A percentile compares a stretch with the other conserved stretches of the same genome.
phyloP scores from a whole-genome alignment of 2,888 invertebrate species.

The Synergus umbraculus region DNA sequence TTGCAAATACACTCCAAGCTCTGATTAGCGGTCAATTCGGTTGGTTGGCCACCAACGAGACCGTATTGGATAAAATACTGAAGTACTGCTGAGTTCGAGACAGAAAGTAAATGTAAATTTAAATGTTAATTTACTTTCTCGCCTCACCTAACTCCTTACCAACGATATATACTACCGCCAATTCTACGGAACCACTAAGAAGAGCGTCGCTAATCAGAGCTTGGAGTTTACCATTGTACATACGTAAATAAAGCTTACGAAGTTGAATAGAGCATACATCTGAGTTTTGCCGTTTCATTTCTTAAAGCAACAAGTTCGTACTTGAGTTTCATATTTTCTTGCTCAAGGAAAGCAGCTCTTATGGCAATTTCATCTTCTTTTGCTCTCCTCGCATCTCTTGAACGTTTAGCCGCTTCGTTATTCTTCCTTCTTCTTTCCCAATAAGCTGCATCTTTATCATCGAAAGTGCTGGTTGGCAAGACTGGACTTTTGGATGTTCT shows the following conservation, averaged over 20 bases:
- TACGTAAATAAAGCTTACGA: slow-evolving; percentile 43
- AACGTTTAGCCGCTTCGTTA: slow-evolving; percentile 96
- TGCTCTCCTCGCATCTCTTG: slow-evolving; percentile 91
- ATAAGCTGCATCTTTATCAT: slow-evolving; percentile 88
- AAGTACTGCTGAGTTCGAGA: too few relatives aligned
- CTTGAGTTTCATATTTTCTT: slow-evolving; percentile 89
- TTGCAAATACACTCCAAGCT: too few relatives aligned
- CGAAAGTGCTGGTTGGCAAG: slow-evolving; percentile 62
- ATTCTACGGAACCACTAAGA: too few relatives aligned
- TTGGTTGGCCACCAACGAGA: too few relatives aligned
- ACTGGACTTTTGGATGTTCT: slow-evolving; percentile 61
- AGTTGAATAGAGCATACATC: slow-evolving; percentile 78
- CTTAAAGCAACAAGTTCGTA: slow-evolving; percentile 83
- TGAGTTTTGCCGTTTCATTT: slow-evolving; percentile 81
- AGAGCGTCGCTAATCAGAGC: too few relatives aligned
- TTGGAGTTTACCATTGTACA: too few relatives aligned
- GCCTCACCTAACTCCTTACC: too few relatives aligned
- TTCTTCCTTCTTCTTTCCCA: slow-evolving; percentile 93
- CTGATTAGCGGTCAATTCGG: too few relatives aligned
- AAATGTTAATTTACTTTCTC: too few relatives aligned
- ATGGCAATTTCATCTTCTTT: slow-evolving; percentile 96
- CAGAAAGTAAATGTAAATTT: too few relatives aligned
- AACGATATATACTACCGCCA: too few relatives aligned
- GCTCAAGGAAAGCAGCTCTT: slow-evolving; percentile 90
- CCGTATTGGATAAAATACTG: too few relatives aligned